These are phyloP conservation scores for Sus scrofa DNA, from an alignment of 2,113 vertebrate species.

Conservation along the genomic window T2T-Sscrofa CM000825.6:55074001-55074500, in stretches of 20 bases:
- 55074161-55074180: conserved; percentile 26
- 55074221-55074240: background rate
- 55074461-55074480: background rate
- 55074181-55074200: conserved; percentile 52
- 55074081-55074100: background rate
- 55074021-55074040: background rate
- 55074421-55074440: background rate
- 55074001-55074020: background rate
- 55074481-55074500: background rate
- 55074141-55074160: conserved; percentile 62
- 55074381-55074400: background rate
- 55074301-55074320: background rate
- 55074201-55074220: background rate
- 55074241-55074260: background rate
- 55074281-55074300: background rate
- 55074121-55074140: conserved; percentile 52
- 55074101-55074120: background rate
- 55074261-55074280: background rate
- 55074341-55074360: background rate
- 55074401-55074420: background rate
- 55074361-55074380: background rate
- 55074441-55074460: background rate
- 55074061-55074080: background rate
- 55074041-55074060: background rate
- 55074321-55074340: background rate